phyloP scores from a whole-genome alignment of 2,888 invertebrate species.

The Syritta pipiens region DNA sequence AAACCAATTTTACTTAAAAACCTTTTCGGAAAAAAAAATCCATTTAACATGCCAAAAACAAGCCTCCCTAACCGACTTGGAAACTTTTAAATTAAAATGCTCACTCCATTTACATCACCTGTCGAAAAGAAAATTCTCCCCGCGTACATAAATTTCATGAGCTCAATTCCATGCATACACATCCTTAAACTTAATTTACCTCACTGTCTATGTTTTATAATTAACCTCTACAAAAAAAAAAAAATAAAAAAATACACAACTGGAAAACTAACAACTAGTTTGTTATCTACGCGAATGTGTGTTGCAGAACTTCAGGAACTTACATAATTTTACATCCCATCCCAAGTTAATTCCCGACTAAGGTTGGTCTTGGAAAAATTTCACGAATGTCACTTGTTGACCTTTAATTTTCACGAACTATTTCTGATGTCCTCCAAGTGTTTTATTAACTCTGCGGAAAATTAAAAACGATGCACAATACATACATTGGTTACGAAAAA shows the following conservation, averaged over 20 bases:
- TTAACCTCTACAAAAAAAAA: neutral
- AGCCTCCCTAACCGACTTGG: too few relatives aligned
- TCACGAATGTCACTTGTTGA: constrained; percentile 50
- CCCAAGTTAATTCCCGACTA: constrained; percentile 5
- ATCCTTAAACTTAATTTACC: too few relatives aligned
- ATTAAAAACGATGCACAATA: neutral
- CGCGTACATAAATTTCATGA: too few relatives aligned
- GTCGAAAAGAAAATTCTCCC: too few relatives aligned
- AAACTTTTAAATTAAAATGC: neutral
- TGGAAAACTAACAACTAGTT: constrained; percentile 4
- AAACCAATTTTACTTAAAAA: too few relatives aligned
- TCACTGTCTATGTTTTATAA: too few relatives aligned
- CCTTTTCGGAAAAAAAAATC: too few relatives aligned
- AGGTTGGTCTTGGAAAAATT: neutral
- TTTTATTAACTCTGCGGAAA: neutral
- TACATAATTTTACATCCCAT: constrained; percentile 42
- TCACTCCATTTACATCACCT: neutral
- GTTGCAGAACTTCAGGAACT: constrained; percentile 18
- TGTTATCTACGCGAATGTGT: neutral
- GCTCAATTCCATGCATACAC: too few relatives aligned
- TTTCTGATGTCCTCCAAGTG: neutral
- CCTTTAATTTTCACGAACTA: constrained; percentile 47
- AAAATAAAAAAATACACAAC: too few relatives aligned
- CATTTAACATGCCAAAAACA: too few relatives aligned
- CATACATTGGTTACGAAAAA: neutral